Base-by-base conservation (phyloP, 1,140 invertebrate genomes). In the Magallana gigas region DNA sequence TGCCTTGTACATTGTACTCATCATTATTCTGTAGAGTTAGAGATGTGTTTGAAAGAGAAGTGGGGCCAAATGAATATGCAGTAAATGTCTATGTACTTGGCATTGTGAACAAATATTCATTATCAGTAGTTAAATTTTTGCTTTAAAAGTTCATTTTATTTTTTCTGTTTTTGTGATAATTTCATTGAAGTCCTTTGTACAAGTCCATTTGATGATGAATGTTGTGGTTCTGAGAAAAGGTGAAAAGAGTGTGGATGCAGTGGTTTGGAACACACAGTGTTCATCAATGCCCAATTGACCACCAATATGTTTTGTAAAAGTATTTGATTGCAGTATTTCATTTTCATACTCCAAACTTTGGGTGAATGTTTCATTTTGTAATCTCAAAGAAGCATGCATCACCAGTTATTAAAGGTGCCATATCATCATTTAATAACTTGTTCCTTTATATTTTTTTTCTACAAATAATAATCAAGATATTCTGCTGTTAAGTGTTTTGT, bases 231-330 rank as follows among this genome's bases (percentile, higher is more conserved):
- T 11, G 23, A 48, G 36, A 48, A 23, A 23, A 23, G 23, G 23
- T 23, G 23, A 23, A 71, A 29, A 12, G 36, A 76, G 18, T 12
- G 8, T 76, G 14, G 23, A 76, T 76, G 23, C 11, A 29, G 14
- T 29, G 11, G 9, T 29, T 9, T 23, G 23, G 68, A 76, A 76
- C 68, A 76, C 7, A 29, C 68, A 76, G 36, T 76, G 68, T 76
- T 76, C 68, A 76, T 8, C 14, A 76, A 29, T 76, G 68, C 68
- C 68, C 68, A 76, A 9, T 76, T 36, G 68, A 76, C 68, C 68
- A 76, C 68, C 68, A 76, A 9, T 76, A 29, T 76, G 4, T 76
- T 9, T 76, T 76, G 23, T 29, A 76, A 18, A 29, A 76, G 68
- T 23, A 76, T 76, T 8, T 76, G 23, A 76, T 76, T 8, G 23